Base-by-base conservation (phyloP, 2,113 vertebrate species). In the Sturnira hondurensis region DNA sequence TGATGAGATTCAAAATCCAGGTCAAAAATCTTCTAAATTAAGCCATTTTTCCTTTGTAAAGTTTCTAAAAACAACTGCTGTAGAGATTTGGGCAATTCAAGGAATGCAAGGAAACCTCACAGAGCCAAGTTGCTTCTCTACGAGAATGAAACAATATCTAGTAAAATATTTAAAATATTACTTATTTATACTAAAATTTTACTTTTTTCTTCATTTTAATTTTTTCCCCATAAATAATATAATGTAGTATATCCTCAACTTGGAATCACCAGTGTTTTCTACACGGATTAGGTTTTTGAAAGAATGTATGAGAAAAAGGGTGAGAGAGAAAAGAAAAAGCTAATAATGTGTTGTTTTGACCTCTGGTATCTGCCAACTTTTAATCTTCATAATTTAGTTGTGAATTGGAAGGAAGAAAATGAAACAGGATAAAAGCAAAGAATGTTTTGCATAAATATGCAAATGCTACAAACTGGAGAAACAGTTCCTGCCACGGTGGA, bases 361-460 rank as follows among this genome's bases (percentile, higher is more conserved):
- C n/a, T 86, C 67, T 94, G 41, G 6, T 67, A 52, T 71, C 67
- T 94, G 52, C 16, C 67, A 93, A 84, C 26, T 93, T 96, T 97
- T 89, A 95, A 70, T 85, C 20, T 63, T 95, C 91, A 85, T 91
- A 76, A 83, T 73, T 95, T 56, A 95, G 58, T 61, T 74, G 36
- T 77, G 74, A 77, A 77, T 54, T 80, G 52, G 89, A 54, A 83
- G 71, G 56, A 96, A 93, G 56, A 96, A 97, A 94, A 97, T 76
- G 33, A 94, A 97, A 93, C 41, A 87, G 17, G n/a, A 85, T 67
- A 85, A 95, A 90, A 94, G 76, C 71, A 96, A 81, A 20, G 86
- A 71, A 20, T 82, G 73, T 95, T 87, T 67, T 93, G 22, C 28
- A 77, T 68, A 89, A 94, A 93, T 81, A 88, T 65, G 45, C 47